Evolutionary conservation across 2,888 invertebrate genomes (phyloP), one percentile per base, ranked within the genome.

Genomic region (Lutraria lutraria): DNA sequence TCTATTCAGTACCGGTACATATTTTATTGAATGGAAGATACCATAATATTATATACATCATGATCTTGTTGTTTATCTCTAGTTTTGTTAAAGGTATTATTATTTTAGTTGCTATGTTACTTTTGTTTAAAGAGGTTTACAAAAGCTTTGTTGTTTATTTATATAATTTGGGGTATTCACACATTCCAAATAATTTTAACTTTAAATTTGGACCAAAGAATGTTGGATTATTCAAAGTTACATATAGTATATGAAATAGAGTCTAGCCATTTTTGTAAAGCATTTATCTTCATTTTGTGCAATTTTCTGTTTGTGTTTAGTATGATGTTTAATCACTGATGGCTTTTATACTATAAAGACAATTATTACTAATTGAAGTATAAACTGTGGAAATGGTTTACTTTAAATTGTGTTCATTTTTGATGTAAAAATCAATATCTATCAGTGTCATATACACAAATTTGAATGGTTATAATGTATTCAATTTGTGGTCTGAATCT

Each of bases 201-300:
- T 68, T 68, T 68, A 25, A 68, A 68, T 68, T n/a, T 8, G 63
- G 63, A 68, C 63, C 63, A 68, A 68, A 68, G 25, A 68, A 68
- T 25, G n/a, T 25, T 68, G 1, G 1, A 56, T 19, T 16, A 15
- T 56, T 56, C 6, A 68, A 25, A n/a, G 0, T 4, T 8, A 25
- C 63, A 25, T 68, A n/a, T 68, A 25, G 63, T 68, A 25, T 25
- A 68, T 25, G 25, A 68, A 68, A n/a, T 25, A 25, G 63, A 43
- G 8, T 43, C 43, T 43, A 4, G 2, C 43, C 43, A 43, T 43
- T 25, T 8, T 56, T 16, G 3, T 16, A 19, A 3, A 56, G 56
- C 19, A 16, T 56, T 56, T 56, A 13, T 68, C 25, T 25, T 43
- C 2, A 43, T 43, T 43, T 68, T 68, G 63, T 68, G 63, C 63